Evolutionary conservation across 2,888 invertebrate species (phyloP), one percentile per base, ranked within the genome.

Genomic region (Nebria salina): DNA sequence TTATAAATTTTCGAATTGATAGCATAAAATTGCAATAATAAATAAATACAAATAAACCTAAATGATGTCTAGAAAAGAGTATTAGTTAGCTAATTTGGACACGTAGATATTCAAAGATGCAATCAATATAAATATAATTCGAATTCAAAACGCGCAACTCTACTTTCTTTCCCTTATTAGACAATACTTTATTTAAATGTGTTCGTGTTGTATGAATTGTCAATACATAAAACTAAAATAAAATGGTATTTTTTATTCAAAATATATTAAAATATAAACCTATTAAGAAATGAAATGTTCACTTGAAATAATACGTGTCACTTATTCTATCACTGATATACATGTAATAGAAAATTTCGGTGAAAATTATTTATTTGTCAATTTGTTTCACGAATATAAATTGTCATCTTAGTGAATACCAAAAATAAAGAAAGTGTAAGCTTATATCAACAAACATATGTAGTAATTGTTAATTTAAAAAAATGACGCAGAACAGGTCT

Each of bases 171-270:
- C 72, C 66, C 75, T 64, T 79, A 79, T 79, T 79, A 75, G 74
- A 79, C 79, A 79, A 80, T 65, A 80, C 34, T 72, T 75, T 80
- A 80, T 80, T 80, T 75, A 80, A 80, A 80, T 70, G 34, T 6
- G n/a, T 75, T 20, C 80, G 80, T 80, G 80, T 11, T 11, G 34
- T 34, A 34, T 34, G 5, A 5, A 34, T 5, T 34, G 34, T 34
- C 34, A 34, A 34, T 34, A 34, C 5, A 34, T 34, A 34, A 34
- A 34, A 34, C 34, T 34, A 34, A 34, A 34, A 34, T 5, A 4
- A 34, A 34, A 34, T 34, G 34, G 5, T 34, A 0, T 34, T 4
- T 4, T 34, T 34, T 34, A 34, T 34, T 2, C 5, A 34, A 34
- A 34, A 34, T 34, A 34, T 34, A 34, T 34, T 34, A 34, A 34